Conservation (phyloP, 2,113 vertebrate species). For the Siniperca chuatsi region DNA sequence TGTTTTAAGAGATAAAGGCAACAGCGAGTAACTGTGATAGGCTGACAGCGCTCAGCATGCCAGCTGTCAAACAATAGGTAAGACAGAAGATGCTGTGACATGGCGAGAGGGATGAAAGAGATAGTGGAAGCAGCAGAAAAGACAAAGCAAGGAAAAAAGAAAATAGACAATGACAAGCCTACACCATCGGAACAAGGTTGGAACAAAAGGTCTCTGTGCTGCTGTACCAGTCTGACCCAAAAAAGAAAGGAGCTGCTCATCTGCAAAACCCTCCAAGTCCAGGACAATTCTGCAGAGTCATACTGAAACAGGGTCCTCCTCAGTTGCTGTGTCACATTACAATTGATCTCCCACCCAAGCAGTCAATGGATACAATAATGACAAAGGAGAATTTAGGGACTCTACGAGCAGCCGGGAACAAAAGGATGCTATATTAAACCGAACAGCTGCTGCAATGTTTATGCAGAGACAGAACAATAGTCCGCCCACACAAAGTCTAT, state of each 20-base stretch:
- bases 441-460: conserved; percentile 60
- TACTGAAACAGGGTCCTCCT: conserved; percentile 42
- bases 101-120: conserved; percentile 45
- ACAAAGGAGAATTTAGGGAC: conserved; percentile 14
- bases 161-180: conserved; percentile 60
- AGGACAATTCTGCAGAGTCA: conserved; percentile 77
- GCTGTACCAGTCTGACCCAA: conserved; percentile 60
- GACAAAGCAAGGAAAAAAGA: conserved; percentile 19
- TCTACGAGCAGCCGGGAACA: background rate
- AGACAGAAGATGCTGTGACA: conserved; percentile 52
- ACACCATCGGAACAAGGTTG: conserved; percentile 23
- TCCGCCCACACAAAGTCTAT: conserved; percentile 64
- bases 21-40: conserved; percentile 31
- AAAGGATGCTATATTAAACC: conserved; percentile 26
- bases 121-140: conserved; percentile 10
- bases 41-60: conserved; percentile 45
- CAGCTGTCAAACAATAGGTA: conserved; percentile 62
- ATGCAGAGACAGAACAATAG: conserved; percentile 51
- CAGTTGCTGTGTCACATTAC: conserved; percentile 54
- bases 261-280: conserved; percentile 36
- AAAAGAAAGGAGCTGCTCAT: conserved; percentile 56
- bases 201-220: conserved; percentile 65
- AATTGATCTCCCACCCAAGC: conserved; percentile 43
- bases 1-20: conserved; percentile 53
- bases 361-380: conserved; percentile 22